Conservation (phyloP, 2,888 invertebrate species). For the Scaptomyza caliginosa region DNA sequence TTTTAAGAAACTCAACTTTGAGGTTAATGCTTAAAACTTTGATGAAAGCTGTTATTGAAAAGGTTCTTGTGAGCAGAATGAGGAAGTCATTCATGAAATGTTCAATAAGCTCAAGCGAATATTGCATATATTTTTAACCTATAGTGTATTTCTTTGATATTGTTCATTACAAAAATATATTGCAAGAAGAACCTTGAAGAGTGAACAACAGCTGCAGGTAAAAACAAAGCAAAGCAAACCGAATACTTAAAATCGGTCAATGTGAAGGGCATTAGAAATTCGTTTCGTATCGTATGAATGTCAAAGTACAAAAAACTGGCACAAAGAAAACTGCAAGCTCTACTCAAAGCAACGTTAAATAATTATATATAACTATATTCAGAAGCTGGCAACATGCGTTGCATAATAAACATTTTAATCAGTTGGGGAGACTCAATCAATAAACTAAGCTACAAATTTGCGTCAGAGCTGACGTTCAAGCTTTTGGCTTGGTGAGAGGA, state of each 20-base stretch:
- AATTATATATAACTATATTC: neutral
- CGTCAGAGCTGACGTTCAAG: conserved; percentile 12
- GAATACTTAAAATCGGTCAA: conserved; percentile 37
- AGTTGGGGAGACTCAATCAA: conserved; percentile 56
- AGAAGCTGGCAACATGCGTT: conserved; percentile 40
- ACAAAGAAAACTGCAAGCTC: conserved; percentile 14
- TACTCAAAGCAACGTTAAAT: neutral
- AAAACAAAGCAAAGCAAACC: neutral
- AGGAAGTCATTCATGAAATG: too few relatives aligned
- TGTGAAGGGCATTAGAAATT: conserved; percentile 53
- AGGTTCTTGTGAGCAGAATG: too few relatives aligned
- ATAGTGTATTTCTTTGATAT: neutral
- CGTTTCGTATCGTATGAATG: neutral
- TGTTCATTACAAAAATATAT: neutral
- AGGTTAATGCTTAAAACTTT: too few relatives aligned
- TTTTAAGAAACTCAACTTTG: too few relatives aligned
- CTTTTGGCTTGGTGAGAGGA: conserved; percentile 2
- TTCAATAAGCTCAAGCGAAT: too few relatives aligned
- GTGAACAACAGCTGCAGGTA: neutral
- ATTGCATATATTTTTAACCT: neutral
- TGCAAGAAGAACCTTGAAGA: neutral
- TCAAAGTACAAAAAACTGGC: neutral
- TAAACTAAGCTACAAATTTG: conserved; percentile 20
- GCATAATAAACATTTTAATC: conserved; percentile 63
- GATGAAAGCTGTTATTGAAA: too few relatives aligned